Base-by-base conservation (phyloP, 2,888 invertebrate genomes). In the Hyalella azteca region DNA sequence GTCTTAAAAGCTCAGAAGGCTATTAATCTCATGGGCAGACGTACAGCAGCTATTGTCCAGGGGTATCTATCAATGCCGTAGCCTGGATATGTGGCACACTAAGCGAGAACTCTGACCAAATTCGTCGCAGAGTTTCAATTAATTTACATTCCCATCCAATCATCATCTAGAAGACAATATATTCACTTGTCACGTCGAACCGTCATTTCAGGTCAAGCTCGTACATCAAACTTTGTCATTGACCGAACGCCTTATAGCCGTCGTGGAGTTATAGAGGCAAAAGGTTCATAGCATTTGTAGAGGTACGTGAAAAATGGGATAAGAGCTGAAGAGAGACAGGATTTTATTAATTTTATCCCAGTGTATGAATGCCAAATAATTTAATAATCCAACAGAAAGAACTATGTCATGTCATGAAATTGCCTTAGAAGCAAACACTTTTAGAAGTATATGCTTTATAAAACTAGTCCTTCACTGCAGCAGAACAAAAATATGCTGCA, bases 11-110 rank as follows among this genome's bases (percentile, higher is more conserved):
- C 66, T 66, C 36, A n/a, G 66, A 36, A 36, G 15, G 66, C 66
- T 66, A 66, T 66, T 66, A 66, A 66, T 66, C 66, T 66, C 66
- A 36, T 66, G 4, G n/a, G 22, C 36, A 36, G 36, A 36, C 39
- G 15, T 19, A 9, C 32, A 66, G 66, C 39, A 36, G 36, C 32
- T 36, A 36, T 66, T 36, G 36, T 36, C n/a, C 36, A 36, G 66
- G 36, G 19, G 15, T 36, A 66, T 66, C 36, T 5, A 66, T 66
- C 66, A 66, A 36, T 36, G 32, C 3, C 66, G 32, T 36, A 19
- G 54, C 29, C 29, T 36, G 19, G 66, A n/a, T 66, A 36, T 29
- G 5, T 32, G 66, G 39, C 66, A 66, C 36, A 36, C 7, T n/a
- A 36, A 5, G 36, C 66, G 9, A 66, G 2, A 66, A 36, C 66